Conservation (phyloP, 2,113 vertebrate genomes). For the Oxyruncus cristatus region DNA sequence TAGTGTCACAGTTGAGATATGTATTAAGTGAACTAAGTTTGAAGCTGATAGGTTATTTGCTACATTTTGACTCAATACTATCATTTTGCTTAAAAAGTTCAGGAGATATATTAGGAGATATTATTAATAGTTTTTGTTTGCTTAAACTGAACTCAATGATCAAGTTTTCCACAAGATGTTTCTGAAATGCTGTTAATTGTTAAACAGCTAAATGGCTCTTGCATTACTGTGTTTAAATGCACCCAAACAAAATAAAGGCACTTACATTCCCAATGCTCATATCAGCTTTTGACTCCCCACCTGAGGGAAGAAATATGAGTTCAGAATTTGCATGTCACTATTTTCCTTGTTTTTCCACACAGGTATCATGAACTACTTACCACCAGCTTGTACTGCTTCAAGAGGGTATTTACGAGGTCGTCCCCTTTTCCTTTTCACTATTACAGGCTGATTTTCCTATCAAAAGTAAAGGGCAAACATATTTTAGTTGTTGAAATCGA, state of each 20-base stretch:
- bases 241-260: conserved; percentile 61
- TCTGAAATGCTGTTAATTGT: not conserved
- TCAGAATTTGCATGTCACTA: conserved; percentile 50
- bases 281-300: conserved; percentile 73
- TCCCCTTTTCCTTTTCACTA: conserved; percentile 78
- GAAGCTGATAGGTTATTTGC: not conserved
- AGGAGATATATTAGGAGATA: not conserved
- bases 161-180: not conserved
- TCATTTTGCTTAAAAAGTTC: not conserved
- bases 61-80: not conserved
- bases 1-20: not conserved
- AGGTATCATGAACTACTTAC: conserved; percentile 58
- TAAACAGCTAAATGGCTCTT: not conserved
- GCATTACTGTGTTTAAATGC: conserved; percentile 11
- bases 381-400: conserved; percentile 58
- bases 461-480: not conserved
- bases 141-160: not conserved
- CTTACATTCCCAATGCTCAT: conserved; percentile 69
- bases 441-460: conserved; percentile 71
- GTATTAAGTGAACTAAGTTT: not conserved
- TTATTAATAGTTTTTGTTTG: not conserved
- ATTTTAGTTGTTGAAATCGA: not conserved
- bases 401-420: conserved; percentile 78
- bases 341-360: not conserved
- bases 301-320: conserved; percentile 68